Evolutionary conservation across 2,113 vertebrate genomes (phyloP).

Genomic region (Butorides virescens): DNA sequence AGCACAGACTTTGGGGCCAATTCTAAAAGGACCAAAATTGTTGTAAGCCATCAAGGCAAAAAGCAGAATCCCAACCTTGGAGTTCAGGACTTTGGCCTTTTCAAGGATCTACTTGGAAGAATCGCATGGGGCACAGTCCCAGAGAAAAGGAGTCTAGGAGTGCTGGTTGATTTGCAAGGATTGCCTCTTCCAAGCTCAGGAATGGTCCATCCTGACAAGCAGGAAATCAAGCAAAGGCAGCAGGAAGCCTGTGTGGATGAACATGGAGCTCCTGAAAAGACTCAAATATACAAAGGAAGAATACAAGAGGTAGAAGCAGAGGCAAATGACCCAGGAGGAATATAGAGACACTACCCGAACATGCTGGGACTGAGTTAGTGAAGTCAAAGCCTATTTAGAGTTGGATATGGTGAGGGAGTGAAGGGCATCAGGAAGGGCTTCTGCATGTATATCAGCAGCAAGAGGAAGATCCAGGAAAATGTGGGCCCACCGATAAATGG

Average conservation of each 20-base stretch:
- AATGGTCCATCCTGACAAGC: neutral
- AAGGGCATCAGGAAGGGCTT: neutral
- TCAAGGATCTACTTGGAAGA: neutral
- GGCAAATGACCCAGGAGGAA: neutral
- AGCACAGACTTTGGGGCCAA: neutral
- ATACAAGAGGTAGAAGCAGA: neutral
- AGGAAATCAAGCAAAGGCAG: neutral
- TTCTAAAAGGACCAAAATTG: neutral
- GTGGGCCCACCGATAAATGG: no score
- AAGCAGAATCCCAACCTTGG: neutral
- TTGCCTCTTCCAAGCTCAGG: neutral
- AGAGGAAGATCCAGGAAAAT: neutral
- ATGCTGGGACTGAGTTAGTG: neutral
- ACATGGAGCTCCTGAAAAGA: neutral
- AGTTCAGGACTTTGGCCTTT: neutral
- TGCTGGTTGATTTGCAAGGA: neutral
- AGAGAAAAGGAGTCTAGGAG: neutral
- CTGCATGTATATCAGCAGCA: neutral
- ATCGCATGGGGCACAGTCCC: neutral
- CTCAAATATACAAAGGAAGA: neutral
- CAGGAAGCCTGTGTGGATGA: neutral
- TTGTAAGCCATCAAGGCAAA: neutral
- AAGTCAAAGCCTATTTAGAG: neutral
- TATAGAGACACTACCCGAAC: neutral
- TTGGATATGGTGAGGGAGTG: neutral